Percentiles rank a stretch among this genome's conserved stretches.
phyloP scores from a whole-genome alignment of 2,797 vertebrate genomes.

The Xiphorhynchus erythropygius region DNA sequence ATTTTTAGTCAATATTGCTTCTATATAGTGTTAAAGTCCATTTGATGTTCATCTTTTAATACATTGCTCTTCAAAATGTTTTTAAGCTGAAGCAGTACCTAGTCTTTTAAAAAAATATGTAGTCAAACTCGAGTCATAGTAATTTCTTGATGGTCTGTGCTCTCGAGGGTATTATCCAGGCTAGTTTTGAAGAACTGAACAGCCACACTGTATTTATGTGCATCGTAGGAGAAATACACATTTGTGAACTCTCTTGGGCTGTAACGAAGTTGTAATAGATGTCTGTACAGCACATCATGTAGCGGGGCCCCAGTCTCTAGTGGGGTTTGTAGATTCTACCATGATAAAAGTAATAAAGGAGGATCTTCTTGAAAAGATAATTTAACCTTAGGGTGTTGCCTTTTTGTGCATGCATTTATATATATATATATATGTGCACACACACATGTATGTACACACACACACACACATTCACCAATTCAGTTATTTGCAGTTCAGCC shows the following conservation, averaged over 20 bases:
- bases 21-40: not conserved
- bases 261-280: conserved; percentile 10
- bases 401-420: not conserved
- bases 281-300: not conserved
- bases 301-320: conserved; percentile 15
- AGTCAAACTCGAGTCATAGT: not conserved
- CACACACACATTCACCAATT: not conserved
- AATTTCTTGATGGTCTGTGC: not conserved
- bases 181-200: conserved; percentile 20
- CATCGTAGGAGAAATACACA: not conserved
- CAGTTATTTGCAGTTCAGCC: not conserved
- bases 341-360: conserved; percentile 31
- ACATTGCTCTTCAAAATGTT: not conserved
- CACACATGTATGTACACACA: fast-evolving
- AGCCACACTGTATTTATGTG: conserved; percentile 23
- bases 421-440: too few species aligned
- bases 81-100: not conserved
- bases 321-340: conserved; percentile 3
- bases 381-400: not conserved
- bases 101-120: not conserved
- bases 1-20: not conserved
- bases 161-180: not conserved
- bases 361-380: conserved; percentile 15
- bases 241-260: conserved; percentile 28
- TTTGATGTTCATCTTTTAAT: not conserved